phyloP scores from a whole-genome alignment of 2,113 vertebrate genomes.

The Eleginops maclovinus region DNA sequence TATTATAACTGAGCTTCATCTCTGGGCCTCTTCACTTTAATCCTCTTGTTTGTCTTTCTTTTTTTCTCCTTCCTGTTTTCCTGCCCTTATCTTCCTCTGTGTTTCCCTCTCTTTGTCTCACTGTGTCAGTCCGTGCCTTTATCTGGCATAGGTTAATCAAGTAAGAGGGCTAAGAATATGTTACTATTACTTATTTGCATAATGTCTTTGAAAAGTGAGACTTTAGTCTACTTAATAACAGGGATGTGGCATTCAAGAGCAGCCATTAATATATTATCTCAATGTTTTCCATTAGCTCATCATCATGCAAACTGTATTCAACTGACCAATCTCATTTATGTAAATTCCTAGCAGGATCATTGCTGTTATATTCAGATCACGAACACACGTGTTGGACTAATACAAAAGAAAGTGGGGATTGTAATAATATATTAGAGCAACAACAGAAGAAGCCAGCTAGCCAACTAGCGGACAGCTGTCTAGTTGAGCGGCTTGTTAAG shows the following conservation, averaged over 20 bases:
- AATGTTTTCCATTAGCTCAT: neutral
- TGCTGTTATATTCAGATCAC: neutral
- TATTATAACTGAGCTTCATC: neutral
- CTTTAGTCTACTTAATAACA: neutral
- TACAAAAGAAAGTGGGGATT: too few species aligned
- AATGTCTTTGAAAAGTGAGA: neutral
- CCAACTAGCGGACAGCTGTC: too few species aligned
- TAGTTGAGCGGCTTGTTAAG: too few species aligned
- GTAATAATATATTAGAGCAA: too few species aligned
- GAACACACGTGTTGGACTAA: neutral
- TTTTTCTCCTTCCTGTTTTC: conserved; percentile 13
- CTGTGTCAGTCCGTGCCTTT: neutral
- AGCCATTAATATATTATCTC: neutral
- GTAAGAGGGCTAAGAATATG: neutral
- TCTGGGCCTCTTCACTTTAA: neutral
- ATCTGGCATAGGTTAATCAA: conserved; percentile 10
- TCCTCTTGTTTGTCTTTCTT: neutral
- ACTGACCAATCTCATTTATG: neutral
- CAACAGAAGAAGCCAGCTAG: too few species aligned
- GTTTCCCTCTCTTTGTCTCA: neutral
- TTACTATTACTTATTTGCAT: conserved; percentile 25
- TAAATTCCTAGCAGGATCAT: neutral
- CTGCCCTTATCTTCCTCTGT: neutral
- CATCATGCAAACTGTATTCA: neutral
- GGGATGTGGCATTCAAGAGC: neutral